Evolutionary conservation across 2,888 invertebrate genomes (phyloP).

Genomic region (Xestia xanthographa): DNA sequence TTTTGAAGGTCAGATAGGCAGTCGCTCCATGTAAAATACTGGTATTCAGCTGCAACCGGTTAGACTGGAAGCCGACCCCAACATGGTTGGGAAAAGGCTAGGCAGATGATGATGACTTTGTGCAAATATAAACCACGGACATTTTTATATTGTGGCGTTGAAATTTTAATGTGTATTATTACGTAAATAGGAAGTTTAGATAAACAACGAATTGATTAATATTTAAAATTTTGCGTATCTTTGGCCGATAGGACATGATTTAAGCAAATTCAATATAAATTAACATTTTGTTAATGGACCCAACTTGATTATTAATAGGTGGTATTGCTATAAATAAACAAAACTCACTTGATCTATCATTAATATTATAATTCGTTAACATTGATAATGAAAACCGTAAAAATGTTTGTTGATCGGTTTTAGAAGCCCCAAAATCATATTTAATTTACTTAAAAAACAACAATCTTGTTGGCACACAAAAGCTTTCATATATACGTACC

Average conservation of each 20-base stretch:
- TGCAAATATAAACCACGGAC: background rate
- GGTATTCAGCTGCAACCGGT: too few relatives aligned
- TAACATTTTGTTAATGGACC: slow-evolving; percentile 6
- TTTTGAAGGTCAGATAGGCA: too few relatives aligned
- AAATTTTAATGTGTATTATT: background rate
- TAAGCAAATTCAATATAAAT: slow-evolving; percentile 22
- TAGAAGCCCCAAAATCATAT: background rate
- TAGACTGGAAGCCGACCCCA: too few relatives aligned
- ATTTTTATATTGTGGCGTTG: background rate
- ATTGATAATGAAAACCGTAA: background rate
- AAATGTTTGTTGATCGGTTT: background rate
- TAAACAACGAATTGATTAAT: slow-evolving; percentile 26
- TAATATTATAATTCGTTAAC: background rate
- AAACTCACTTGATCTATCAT: background rate
- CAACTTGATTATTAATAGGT: background rate
- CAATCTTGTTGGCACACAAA: background rate
- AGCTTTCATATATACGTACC: background rate
- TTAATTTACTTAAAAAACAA: background rate
- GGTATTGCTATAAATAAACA: background rate
- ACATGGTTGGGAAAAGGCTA: too few relatives aligned
- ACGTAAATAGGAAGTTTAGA: slow-evolving; percentile 24
- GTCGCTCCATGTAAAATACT: too few relatives aligned
- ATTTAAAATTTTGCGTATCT: slow-evolving; percentile 8
- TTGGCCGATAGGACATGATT: background rate
- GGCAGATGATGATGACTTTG: background rate